Base-by-base conservation (phyloP, 30 jellyfish, hydroid and myxozoan species). In the Nemopilema nomurai region DNA sequence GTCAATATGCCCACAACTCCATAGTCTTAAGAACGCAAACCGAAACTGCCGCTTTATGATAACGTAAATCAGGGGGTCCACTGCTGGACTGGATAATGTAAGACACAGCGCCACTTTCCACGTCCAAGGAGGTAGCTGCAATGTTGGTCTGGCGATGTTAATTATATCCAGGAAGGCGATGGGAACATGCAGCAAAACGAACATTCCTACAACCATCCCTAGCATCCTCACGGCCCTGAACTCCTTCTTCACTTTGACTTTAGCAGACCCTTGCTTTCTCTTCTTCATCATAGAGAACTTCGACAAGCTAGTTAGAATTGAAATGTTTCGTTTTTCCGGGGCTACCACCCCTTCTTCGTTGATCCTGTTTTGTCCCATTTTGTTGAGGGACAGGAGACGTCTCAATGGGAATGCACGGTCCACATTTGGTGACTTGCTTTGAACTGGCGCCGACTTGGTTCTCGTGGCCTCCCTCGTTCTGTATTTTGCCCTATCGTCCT, bases 171-270 rank as follows among this genome's bases (percentile, higher is more conserved):
- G 28, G 17, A 82, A 16, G 13, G 85, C 91, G 4, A 57, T 82
- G 16, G 91, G 91, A 31, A 82, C 23, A 67, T 82, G 80, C 53
- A 82, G 67, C 71, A 82, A 62, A 7, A 70, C 62, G 30, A 69
- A 82, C 85, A 69, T 51, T 19, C 91, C 91, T 3, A 82, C 85
- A 7, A 82, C 91, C 18, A 82, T 18, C 1, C 91, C 91, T 7
- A 82, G 71, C 91, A 82, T 82, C 66, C 67, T 82, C 8, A 82
- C 80, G 8, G 91, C 91, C 52, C 71, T 82, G 83, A 82, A 82
- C 18, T 82, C 91, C 28, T 82, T 82, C n/a, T 67, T 23, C 29
- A 62, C 50, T 52, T 70, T 49, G 49, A 27, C 0, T 69, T 70
- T 57, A 0, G 67, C 85, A 8, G 70, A 52, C 4, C 64, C 71